phyloP scores from a whole-genome alignment of 64 coral and sea anemone species.

The Platygyra sinensis region DNA sequence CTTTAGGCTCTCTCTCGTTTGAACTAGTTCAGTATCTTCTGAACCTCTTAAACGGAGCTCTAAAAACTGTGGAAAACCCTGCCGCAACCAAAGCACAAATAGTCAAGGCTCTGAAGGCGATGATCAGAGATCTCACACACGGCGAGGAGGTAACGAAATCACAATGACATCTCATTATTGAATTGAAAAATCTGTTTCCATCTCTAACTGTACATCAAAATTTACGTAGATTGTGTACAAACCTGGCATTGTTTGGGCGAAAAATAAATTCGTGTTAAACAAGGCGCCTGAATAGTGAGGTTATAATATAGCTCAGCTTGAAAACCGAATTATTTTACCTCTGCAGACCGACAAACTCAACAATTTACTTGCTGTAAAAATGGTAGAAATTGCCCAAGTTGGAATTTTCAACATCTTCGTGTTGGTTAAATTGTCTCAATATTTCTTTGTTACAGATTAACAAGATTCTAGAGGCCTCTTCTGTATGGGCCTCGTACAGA shows the following conservation, averaged over 20 bases:
- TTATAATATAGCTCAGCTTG: too few species aligned
- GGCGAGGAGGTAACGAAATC: slow-evolving; percentile 76
- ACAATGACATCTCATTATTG: not conserved
- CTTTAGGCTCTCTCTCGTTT: slow-evolving; percentile 76
- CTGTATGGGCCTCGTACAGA: slow-evolving; percentile 88
- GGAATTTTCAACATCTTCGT: not conserved
- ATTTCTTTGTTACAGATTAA: slow-evolving; percentile 53
- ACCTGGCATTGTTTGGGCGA: too few species aligned
- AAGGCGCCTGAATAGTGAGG: too few species aligned
- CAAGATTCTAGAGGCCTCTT: slow-evolving; percentile 83
- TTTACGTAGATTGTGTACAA: too few species aligned
- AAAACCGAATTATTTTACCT: too few species aligned
- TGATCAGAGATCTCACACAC: slow-evolving; percentile 80
- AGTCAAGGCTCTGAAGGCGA: slow-evolving; percentile 94
- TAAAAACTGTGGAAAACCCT: slow-evolving; percentile 66
- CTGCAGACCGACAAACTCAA: too few species aligned
- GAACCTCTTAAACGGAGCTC: slow-evolving; percentile 57
- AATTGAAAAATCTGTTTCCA: not conserved
- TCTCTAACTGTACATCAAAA: too few species aligned
- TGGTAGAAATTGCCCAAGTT: too few species aligned
- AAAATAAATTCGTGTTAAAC: too few species aligned
- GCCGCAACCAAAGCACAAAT: slow-evolving; percentile 92
- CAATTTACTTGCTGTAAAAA: too few species aligned
- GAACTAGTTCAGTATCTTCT: slow-evolving; percentile 90
- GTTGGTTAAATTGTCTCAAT: not conserved